Evolutionary conservation across 2,113 vertebrate species (phyloP).

Genomic region (Takifugu bimaculatus): DNA sequence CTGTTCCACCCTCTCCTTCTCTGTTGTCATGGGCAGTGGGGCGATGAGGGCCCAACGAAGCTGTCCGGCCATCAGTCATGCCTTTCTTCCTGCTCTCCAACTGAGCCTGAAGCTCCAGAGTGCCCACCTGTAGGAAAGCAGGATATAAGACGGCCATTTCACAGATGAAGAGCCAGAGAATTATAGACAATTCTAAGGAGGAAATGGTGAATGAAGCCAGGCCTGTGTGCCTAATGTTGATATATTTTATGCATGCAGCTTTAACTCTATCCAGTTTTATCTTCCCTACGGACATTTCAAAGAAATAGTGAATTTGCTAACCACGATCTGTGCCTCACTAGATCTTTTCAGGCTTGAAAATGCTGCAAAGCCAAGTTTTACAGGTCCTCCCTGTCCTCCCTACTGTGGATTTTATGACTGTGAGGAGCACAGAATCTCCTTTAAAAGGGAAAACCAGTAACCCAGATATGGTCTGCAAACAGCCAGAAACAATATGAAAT

Average conservation of each 20-base stretch:
- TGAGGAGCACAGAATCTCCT: slow-evolving; percentile 23
- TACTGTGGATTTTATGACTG: slow-evolving; percentile 33
- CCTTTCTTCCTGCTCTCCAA: slow-evolving; percentile 70
- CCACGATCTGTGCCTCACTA: no score
- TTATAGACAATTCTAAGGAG: no score
- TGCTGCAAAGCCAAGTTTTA: slow-evolving; percentile 3
- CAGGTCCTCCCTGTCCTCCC: slow-evolving; percentile 36
- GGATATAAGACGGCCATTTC: slow-evolving; percentile 4
- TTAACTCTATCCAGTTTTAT: no score
- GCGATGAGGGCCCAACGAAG: slow-evolving; percentile 66
- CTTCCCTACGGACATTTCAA: no score
- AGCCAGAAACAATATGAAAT: slow-evolving; percentile 52
- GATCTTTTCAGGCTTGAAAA: neutral
- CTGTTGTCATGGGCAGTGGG: slow-evolving; percentile 43
- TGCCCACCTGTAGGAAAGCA: slow-evolving; percentile 64
- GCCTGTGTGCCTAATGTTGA: no score
- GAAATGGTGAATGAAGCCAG: no score
- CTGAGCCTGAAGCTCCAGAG: slow-evolving; percentile 70
- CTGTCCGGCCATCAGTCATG: slow-evolving; percentile 51
- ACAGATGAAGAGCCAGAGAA: slow-evolving; percentile 6
- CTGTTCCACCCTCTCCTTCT: slow-evolving; percentile 46
- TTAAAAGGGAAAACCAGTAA: slow-evolving; percentile 37
- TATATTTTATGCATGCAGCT: no score
- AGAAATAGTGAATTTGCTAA: no score
- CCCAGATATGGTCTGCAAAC: slow-evolving; percentile 22